Evolutionary conservation across 2,888 invertebrate genomes (phyloP), one percentile per base, ranked within the genome.

Genomic region (Harmothoe impar): DNA sequence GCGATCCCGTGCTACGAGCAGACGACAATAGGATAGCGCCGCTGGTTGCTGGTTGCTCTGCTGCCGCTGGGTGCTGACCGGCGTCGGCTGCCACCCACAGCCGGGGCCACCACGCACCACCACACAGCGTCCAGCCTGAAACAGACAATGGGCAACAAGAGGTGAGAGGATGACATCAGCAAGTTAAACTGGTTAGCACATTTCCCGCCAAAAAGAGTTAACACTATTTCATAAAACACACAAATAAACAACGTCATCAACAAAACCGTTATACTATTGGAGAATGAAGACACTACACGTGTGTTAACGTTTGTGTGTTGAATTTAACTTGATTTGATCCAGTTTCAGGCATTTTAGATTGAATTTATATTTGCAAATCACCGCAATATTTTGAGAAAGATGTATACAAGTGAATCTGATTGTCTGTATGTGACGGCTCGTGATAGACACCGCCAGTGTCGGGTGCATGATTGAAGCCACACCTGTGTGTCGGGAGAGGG

Each of bases 101-200:
- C 62, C 62, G 77, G 29, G 31, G 77, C 77, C 77, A 77, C 77
- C 77, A 77, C 77, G 35, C 10, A 43, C 81, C 81, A 35, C 81
- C 81, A 81, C 81, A 29, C 72, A 29, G 29, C 72, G 72, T 25
- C 72, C 72, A 72, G 29, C 29, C 72, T 72, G 72, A 10, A 29
- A 29, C 72, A 72, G 25, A 25, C 25, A 68, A 68, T 7, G n/a
- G n/a, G n/a, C 15, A n/a, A 68, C 68, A 62, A 62, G 3, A 20
- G 72, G 31, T 15, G 15, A n/a, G 72, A 72, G 72, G 72, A 72
- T 72, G 72, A 72, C 72, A 72, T 72, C 72, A 72, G 72, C 72
- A 72, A 62, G 62, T n/a, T n/a, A n/a, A 23, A 15, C 15, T 29
- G 72, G 29, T 72, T 3, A 15, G 29, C 72, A 72, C 15, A 7